Evolutionary conservation across 2,888 invertebrate species (phyloP).

Genomic region (Kryphioiulus occultus): DNA sequence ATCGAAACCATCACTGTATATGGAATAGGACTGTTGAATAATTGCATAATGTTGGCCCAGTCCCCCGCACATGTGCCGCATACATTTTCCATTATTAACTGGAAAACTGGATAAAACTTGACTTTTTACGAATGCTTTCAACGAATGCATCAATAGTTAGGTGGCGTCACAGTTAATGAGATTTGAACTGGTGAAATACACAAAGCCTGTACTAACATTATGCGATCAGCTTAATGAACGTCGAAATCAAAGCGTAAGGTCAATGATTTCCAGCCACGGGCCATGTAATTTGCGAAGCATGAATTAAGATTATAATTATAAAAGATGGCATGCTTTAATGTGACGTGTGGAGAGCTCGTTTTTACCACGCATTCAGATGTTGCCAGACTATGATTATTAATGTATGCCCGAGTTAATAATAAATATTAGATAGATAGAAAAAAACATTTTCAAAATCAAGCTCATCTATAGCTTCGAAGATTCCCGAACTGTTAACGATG

Average conservation of each 20-base stretch:
- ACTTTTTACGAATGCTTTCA: background rate
- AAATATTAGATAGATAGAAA: background rate
- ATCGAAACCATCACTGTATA: too few relatives aligned
- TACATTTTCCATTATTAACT: too few relatives aligned
- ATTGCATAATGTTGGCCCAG: too few relatives aligned
- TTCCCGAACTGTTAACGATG: background rate
- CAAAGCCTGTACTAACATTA: background rate
- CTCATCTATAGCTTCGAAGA: background rate
- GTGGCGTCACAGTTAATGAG: background rate
- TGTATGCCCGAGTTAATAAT: background rate
- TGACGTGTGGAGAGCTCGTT: background rate
- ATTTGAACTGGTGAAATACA: background rate
- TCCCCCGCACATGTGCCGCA: too few relatives aligned
- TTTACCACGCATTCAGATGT: background rate
- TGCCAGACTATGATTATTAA: background rate
- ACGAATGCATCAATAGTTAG: background rate
- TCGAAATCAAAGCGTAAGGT: background rate
- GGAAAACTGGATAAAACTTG: too few relatives aligned
- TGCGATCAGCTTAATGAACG: slow-evolving; percentile 2
- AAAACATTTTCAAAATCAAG: background rate
- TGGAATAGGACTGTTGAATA: too few relatives aligned
- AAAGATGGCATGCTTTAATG: background rate
- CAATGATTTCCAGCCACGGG: background rate
- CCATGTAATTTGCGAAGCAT: slow-evolving; percentile 12
- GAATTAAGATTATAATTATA: slow-evolving; percentile 29